phyloP scores from a whole-genome alignment of 2,888 invertebrate genomes.

The Trypoxylon attenuatum region DNA sequence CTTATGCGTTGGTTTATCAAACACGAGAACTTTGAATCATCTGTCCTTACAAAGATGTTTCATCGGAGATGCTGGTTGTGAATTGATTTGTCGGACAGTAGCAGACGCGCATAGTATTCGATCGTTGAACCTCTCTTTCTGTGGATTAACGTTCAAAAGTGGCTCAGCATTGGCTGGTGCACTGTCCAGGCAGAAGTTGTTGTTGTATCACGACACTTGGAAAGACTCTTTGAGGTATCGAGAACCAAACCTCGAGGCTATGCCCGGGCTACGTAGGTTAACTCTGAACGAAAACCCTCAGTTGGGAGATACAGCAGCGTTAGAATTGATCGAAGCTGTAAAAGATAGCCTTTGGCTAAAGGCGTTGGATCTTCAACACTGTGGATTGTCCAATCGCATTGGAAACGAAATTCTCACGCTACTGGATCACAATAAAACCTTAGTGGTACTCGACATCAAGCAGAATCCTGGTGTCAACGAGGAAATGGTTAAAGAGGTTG shows the following conservation, averaged over 20 bases:
- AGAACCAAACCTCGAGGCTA: constrained; percentile 82
- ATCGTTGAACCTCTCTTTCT: constrained; percentile 82
- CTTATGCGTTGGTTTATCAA: constrained; percentile 78
- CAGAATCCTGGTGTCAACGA: constrained; percentile 78
- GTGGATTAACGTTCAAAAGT: constrained; percentile 80
- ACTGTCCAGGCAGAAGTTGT: constrained; percentile 80
- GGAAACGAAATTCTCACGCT: constrained; percentile 78
- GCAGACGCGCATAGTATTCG: constrained; percentile 82
- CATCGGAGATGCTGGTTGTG: constrained; percentile 84
- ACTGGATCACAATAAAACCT: constrained; percentile 79
- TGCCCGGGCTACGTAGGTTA: constrained; percentile 84
- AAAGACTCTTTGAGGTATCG: constrained; percentile 86
- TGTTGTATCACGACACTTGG: constrained; percentile 88
- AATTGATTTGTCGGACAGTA: constrained; percentile 82
- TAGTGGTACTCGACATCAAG: constrained; percentile 83
- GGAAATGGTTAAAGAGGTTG: constrained; percentile 75
- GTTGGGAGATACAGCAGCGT: constrained; percentile 81
- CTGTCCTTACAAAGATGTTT: constrained; percentile 82
- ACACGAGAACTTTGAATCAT: constrained; percentile 81
- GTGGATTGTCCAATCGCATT: constrained; percentile 82
- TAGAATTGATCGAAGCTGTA: constrained; percentile 80
- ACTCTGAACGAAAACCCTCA: constrained; percentile 82
- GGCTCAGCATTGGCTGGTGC: constrained; percentile 79
- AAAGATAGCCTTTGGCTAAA: constrained; percentile 89
- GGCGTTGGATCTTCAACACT: constrained; percentile 85